Conservation (phyloP, 2,797 vertebrate genomes). For the Sciurus vulgaris region DNA sequence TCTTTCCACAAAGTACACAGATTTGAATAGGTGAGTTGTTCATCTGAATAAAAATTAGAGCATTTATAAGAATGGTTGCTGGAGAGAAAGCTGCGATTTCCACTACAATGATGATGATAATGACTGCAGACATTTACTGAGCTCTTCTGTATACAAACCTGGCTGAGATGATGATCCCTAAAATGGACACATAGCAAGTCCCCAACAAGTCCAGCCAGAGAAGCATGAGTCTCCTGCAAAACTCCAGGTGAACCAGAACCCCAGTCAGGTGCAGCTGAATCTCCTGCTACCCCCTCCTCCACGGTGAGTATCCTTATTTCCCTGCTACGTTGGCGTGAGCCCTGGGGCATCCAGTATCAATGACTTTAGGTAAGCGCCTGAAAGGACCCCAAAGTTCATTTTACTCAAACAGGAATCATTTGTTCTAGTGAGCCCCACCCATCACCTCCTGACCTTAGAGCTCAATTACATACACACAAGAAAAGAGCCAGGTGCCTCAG, state of each 20-base stretch:
- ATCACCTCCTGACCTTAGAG: conserved; percentile 84
- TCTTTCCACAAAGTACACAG: background rate
- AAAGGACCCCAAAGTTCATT: conserved; percentile 87
- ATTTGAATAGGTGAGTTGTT: background rate
- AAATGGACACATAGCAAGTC: background rate
- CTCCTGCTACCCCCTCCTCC: conserved; percentile 63
- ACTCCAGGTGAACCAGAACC: conserved; percentile 73
- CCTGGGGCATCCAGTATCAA: conserved; percentile 85
- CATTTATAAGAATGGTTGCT: background rate
- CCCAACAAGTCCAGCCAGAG: background rate
- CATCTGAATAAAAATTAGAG: background rate
- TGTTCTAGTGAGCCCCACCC: conserved; percentile 87
- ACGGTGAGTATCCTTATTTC: conserved; percentile 74
- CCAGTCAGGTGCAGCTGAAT: conserved; percentile 68
- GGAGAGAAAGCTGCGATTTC: background rate
- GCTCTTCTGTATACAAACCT: background rate
- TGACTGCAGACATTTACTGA: background rate
- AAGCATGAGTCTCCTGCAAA: conserved; percentile 69
- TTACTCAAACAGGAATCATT: conserved; percentile 88
- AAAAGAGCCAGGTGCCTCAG: conserved; percentile 80
- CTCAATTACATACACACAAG: conserved; percentile 88
- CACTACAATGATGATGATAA: background rate
- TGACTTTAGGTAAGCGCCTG: conserved; percentile 86
- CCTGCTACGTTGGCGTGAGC: conserved; percentile 85
- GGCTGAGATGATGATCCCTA: background rate